These are phyloP conservation scores for Odontesthes bonariensis DNA, from an alignment of 2,113 vertebrate species.

Conservation along the genomic window DNA sequence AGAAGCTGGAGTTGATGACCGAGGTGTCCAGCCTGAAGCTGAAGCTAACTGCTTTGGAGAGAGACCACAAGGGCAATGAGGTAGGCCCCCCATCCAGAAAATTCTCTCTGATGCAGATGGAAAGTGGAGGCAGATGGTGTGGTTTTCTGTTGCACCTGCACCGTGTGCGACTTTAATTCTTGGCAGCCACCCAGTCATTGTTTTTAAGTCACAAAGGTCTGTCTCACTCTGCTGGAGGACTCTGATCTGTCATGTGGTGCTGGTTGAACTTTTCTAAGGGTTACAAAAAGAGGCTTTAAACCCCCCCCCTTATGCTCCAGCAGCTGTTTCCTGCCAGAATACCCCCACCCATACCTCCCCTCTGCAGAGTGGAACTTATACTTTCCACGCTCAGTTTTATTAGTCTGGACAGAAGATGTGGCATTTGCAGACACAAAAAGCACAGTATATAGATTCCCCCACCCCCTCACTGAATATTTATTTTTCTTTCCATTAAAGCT, in stretches of 20 bases:
- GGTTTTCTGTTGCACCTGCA: conserved; percentile 41
- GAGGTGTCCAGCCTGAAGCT: conserved; percentile 95
- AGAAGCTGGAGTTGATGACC: conserved; percentile 95
- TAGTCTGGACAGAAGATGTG: conserved; percentile 18
- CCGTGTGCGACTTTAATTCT: conserved; percentile 3
- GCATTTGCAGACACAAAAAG: conserved; percentile 49
- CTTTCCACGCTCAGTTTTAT: conserved; percentile 41
- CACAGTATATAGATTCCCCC: conserved; percentile 2
- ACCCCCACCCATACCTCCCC: conserved; percentile 11
- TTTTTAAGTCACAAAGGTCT: conserved; percentile 60
- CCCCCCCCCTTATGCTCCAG: conserved; percentile 28
- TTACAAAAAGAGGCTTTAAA: conserved; percentile 42
- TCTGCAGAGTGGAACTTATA: conserved; percentile 40
- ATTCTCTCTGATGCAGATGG: background rate
- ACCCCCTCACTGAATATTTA: background rate
- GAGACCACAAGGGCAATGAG: conserved; percentile 90
- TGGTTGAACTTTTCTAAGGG: conserved; percentile 53
- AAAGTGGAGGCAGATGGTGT: background rate
- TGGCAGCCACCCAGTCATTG: conserved; percentile 57
- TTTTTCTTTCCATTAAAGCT: conserved; percentile 20
- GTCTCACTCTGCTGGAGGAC: conserved; percentile 36
- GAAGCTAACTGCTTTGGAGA: conserved; percentile 89
- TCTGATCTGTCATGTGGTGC: conserved; percentile 47
- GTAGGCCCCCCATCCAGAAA: conserved; percentile 68
- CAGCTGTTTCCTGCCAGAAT: conserved; percentile 77